Base-by-base conservation (phyloP, 1,140 invertebrate species). In the Mactra quadrangularis region DNA sequence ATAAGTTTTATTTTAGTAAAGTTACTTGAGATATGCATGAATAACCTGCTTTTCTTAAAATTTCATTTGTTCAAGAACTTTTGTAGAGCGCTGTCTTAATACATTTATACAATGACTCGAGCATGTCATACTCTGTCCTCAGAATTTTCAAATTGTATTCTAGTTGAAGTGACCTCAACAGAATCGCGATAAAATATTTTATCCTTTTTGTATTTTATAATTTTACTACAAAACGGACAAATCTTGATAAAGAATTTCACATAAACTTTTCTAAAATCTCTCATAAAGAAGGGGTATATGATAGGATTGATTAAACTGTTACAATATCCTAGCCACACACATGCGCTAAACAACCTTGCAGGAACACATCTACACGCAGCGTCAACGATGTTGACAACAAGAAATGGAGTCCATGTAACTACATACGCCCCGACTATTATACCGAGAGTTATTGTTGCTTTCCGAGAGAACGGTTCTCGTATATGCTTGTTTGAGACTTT, bases 231-330 rank as follows among this genome's bases (percentile, higher is more conserved):
- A 64, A 82, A 84, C 0, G 88, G 87, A 75, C 89, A 92, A 45
- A 89, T 86, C 38, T 70, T 68, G 0, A 66, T 25, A 19, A 89
- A 41, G 25, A 87, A 55, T 19, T 79, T 68, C 11, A 87, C 84
- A 93, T 99, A 99, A 1, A 98, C 98, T 52, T 96, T 96, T 0
- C 98, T 94, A 91, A 98, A 99, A 91, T 99, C 99, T 87, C 98
- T 97, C 93, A 99, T 99, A 93, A 99, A 98, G 92, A 97, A 98
- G 0, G 98, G 97, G 92, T 99, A 99, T n/a, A 99, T 95, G 70
- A 99, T 96, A 0, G 98, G 98, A 93, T 99, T 99, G 86, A 99
- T 97, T 94, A 98, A 98, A 35, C 97, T 98, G 92, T 99, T 99
- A 29, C 97, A 97, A 0, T 97, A 96, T 0, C 98, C 98, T 6